Base-by-base conservation (phyloP, 2,888 invertebrate species). In the Mylabris sibirica region DNA sequence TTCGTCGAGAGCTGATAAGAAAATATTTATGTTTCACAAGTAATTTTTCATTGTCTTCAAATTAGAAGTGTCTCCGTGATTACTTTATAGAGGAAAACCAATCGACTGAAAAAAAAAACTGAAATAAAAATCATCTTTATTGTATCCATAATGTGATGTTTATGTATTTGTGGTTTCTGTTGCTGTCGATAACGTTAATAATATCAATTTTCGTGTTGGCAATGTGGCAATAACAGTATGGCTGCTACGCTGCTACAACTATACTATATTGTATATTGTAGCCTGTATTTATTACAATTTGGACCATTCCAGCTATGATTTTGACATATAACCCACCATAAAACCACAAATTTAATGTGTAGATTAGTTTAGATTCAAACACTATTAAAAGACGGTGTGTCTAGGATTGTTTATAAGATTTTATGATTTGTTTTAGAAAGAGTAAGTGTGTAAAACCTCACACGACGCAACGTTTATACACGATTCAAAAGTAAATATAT, bases 381-480 rank as follows among this genome's bases (percentile, higher is more conserved):
- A 78, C 75, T 74, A 78, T 78, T 78, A 77, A 78, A 76, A 77
- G 75, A 77, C 76, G 75, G 77, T 77, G 76, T 75, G 77, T 75
- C 77, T 76, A 77, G 75, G 75, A 77, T 79, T 82, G 83, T 83
- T 83, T 83, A 82, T 77, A 77, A 78, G 77, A 80, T 80, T 84
- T 84, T 84, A 84, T 84, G 83, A 83, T 83, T 83, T 83, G 83
- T 82, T 83, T 83, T 81, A 82, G 81, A 82, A 80, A 78, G 80
- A 80, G 82, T 82, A 82, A 83, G 83, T 83, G 83, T 81, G 83
- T 83, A 80, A 82, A 83, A 83, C 83, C 84, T 81, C 84, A 84
- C 84, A 84, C 84, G 84, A 83, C 73, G 84, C 78, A 75, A 74
- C 75, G 74, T 75, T 75, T 76, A 73, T 71, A 69, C 75, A 75